Evolutionary conservation across 2,113 vertebrate species (phyloP), one percentile per base, ranked within the genome.

Genomic region (Eurypyga helias): DNA sequence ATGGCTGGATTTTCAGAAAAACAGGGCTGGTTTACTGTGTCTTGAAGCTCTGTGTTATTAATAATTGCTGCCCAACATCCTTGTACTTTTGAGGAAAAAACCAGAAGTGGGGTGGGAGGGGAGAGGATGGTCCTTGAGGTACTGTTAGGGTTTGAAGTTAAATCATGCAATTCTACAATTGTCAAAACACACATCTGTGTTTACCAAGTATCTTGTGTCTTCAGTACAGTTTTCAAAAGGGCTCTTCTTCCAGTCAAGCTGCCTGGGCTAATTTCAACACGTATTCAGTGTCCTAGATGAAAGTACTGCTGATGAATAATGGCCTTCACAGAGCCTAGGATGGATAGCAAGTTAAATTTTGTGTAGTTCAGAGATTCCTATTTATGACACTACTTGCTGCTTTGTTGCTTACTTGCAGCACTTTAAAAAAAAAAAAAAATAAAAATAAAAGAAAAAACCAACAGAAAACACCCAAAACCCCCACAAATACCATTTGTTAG

Each of bases 101-200:
- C 18, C 18, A 46, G 45, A 55, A 17, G 0, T 3, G 4, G 7
- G 1, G 10, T 5, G 4, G 3, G 12, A 6, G 9, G 7, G 20
- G 3, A 2, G 4, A 18, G 15, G 0, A 1, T 2, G 5, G 2
- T 77, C 9, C 38, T 67, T 78, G 60, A 94, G 72, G 31, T 33
- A 49, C 45, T 25, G 10, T n/a, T 67, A 46, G 20, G 65, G 26
- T 94, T 71, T 83, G 52, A 89, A 91, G 48, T 64, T 34, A 95
- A 95, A 45, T 90, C 29, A 15, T 29, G 21, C 41, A 84, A 34
- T 55, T 91, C 43, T 64, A 54, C 36, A 71, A 36, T 18, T 95
- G 75, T 95, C 95, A 85, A 87, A 91, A 93, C 75, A 73, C 21
- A 18, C 17, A 31, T 87, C 79, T 36, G 31, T 80, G 43, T 90